Percentiles rank a stretch among this genome's conserved stretches.
Evolutionary conservation across 2,113 vertebrate species (phyloP).

Genomic region (Notarius lentiginosus): DNA sequence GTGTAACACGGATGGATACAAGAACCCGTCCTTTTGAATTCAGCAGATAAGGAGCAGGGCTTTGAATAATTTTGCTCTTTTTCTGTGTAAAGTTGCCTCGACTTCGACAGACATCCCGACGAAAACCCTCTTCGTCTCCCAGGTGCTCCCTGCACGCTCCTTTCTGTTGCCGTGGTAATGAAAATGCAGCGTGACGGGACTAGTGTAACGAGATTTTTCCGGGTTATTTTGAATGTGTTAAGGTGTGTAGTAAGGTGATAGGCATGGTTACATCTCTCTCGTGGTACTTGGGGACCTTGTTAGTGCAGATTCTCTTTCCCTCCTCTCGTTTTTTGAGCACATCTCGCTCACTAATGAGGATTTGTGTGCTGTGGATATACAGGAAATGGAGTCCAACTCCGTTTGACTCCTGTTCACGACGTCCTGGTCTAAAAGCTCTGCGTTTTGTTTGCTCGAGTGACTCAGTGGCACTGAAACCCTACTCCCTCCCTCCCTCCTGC

Average conservation of each 20-base stretch:
- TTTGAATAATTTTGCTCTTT: not conserved
- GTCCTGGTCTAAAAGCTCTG: not conserved
- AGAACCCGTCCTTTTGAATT: no score
- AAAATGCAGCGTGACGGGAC: conserved; percentile 39
- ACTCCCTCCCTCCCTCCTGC: no score
- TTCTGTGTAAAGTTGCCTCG: not conserved
- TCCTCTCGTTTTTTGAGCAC: not conserved
- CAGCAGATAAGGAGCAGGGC: not conserved
- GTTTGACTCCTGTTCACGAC: not conserved
- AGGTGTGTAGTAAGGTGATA: not conserved
- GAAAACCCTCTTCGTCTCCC: not conserved
- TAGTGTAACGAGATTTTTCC: conserved; percentile 12
- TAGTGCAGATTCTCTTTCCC: not conserved
- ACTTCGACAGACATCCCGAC: not conserved
- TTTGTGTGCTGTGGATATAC: not conserved
- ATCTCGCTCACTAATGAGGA: conserved; percentile 18
- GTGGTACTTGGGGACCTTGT: conserved; percentile 29
- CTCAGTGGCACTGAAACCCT: not conserved
- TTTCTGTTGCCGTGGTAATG: conserved; percentile 53
- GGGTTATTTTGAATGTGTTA: conserved; percentile 22
- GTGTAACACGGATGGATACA: no score
- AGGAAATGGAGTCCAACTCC: not conserved
- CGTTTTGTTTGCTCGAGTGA: not conserved
- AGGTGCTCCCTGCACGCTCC: not conserved
- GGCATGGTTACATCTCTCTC: not conserved